These are phyloP conservation scores for Zosterops pallidus DNA, from an alignment of 2,113 vertebrate genomes.

Conservation along the genomic window DNA sequence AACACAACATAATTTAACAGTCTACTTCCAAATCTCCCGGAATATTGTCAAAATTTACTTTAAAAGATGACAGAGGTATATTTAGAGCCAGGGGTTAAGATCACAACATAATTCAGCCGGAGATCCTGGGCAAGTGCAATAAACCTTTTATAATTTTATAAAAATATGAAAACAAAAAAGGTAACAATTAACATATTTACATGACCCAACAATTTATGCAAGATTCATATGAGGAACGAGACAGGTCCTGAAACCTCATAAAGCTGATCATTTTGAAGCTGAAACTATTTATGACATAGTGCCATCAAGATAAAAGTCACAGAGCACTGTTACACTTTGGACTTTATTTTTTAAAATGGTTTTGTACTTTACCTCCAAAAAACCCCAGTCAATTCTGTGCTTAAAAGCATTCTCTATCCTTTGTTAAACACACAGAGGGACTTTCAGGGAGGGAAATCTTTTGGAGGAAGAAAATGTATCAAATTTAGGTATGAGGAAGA, in stretches of 20 bases:
- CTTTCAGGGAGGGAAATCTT: background rate
- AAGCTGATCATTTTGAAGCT: conserved; percentile 68
- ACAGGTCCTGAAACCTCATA: conserved; percentile 51
- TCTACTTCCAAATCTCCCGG: background rate
- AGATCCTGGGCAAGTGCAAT: background rate
- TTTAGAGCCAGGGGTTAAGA: background rate
- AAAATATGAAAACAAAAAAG: background rate
- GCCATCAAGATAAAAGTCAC: conserved; percentile 70
- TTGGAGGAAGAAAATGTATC: background rate
- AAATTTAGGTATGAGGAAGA: conserved; percentile 39
- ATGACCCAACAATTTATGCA: background rate
- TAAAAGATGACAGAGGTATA: background rate
- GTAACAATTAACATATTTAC: background rate
- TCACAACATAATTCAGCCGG: background rate
- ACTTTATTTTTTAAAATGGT: conserved; percentile 43
- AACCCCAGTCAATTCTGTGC: background rate
- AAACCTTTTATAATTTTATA: background rate
- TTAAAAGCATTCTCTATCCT: background rate
- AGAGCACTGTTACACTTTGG: conserved; percentile 68
- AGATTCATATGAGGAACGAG: background rate
- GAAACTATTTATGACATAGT: conserved; percentile 61
- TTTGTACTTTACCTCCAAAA: conserved; percentile 66
- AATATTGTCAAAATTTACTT: background rate
- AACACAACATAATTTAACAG: background rate
- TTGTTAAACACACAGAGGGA: conserved; percentile 8